Evolutionary conservation across 2,113 vertebrate species (phyloP), one percentile per base, ranked within the genome.

Genomic region (Xiphias gladius): DNA sequence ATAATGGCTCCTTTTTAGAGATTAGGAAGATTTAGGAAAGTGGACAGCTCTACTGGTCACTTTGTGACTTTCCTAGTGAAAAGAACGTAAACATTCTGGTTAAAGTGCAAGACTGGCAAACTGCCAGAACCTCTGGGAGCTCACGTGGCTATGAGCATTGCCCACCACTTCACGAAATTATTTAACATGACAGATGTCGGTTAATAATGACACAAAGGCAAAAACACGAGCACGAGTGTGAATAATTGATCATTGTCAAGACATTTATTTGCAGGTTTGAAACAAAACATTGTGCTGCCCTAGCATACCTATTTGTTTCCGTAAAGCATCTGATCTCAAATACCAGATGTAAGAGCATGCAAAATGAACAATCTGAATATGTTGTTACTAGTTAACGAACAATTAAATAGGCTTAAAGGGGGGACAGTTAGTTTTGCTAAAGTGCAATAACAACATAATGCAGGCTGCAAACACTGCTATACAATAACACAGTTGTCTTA

Each of bases 311-410:
- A 86, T 86, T 79, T 85, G 73, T 86, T 91, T 90, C 79, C 62
- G 77, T 88, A 59, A 91, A 87, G 85, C 82, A 73, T 93, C 86
- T 85, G 86, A 88, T 87, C 74, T 92, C 77, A 93, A 93, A 95
- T 87, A 86, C 88, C 91, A 91, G 90, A 92, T 93, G 88, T 71
- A 86, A 84, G 88, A 92, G 89, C 95, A 95, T 95, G 95, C 95
- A 95, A 92, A 94, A 88, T 76, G 73, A 95, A 84, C 81, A 72
- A 84, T 74, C 61, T 63, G 50, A 85, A 86, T 76, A 88, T 67
- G 73, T 68, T 64, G 43, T 74, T 71, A 80, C 54, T 70, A 82
- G 78, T 73, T 86, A n/a, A 72, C 72, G 52, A 87, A 79, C 52
- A 85, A 88, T 85, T 83, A 79, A 92, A 86, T 50, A 63, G 59